phyloP scores from a whole-genome alignment of 2,113 vertebrate genomes.

The Hyla sarda region DNA sequence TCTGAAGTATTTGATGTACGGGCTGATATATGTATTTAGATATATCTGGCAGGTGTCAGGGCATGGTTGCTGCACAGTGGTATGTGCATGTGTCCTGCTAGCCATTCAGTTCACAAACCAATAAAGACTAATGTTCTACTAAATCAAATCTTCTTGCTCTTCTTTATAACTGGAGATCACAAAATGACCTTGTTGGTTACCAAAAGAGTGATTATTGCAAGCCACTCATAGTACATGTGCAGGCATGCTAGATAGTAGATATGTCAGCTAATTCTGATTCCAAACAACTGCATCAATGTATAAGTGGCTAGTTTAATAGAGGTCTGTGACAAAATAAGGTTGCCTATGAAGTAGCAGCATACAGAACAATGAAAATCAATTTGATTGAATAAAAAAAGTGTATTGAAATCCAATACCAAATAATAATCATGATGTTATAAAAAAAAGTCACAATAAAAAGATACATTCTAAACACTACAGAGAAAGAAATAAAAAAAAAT shows the following conservation, averaged over 20 bases:
- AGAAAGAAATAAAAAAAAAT: conserved; percentile 74
- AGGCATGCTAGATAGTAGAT: not conserved
- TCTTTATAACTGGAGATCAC: too few species aligned
- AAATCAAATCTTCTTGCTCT: too few species aligned
- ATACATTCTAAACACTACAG: conserved; percentile 74
- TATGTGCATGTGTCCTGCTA: too few species aligned
- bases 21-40: too few species aligned
- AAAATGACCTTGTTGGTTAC: too few species aligned
- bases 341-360: not conserved
- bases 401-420: conserved; percentile 83
- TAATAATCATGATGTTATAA: conserved; percentile 80
- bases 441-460: conserved; percentile 80
- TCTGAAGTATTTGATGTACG: too few species aligned
- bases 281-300: not conserved
- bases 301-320: not conserved
- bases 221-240: not conserved
- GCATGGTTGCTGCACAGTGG: too few species aligned
- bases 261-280: not conserved
- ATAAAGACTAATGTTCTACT: too few species aligned
- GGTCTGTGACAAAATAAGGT: not conserved
- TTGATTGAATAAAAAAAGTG: conserved; percentile 81
- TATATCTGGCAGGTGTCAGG: too few species aligned
- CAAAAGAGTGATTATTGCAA: not conserved
- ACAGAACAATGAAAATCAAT: conserved; percentile 48
- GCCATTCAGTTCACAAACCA: too few species aligned